Evolutionary conservation across 2,113 vertebrate species (phyloP), one percentile per base, ranked within the genome.

Genomic region (Sander lucioperca): DNA sequence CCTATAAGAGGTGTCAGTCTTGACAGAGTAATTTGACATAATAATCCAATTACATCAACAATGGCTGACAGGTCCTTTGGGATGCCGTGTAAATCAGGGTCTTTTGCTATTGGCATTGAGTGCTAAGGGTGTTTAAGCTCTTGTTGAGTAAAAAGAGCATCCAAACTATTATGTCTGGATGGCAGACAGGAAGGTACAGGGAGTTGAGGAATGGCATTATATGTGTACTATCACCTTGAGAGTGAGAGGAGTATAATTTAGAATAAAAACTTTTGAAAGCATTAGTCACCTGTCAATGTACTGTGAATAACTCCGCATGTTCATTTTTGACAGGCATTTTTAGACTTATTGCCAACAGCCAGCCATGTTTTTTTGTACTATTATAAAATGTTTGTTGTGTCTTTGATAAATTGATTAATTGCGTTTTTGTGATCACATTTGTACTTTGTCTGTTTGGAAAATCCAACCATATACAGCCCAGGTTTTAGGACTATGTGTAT

Each of bases 11-110:
- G 14, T 82, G 61, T 73, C 78, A 53, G 45, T 15, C 6, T 57
- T 65, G 62, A 67, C 73, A 57, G 39, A 65, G 47, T 71, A 27
- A 82, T 80, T 74, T 19, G 61, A 50, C 16, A 71, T 45, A 69
- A 53, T 74, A 68, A 15, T 79, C 62, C 45, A 61, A 58, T 66
- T 80, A 56, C 36, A 71, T 45, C 66, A 67, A 27, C 4, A 21
- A 67, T 33, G 50, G 50, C 21, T 74, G 68, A 70, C 39, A 80
- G 45, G 48, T 76, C 57, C 27, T 51, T 18, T 10, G 30, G 48
- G 50, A 61, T 33, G 56, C 51, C 5, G 0, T 53, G 43, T 53
- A 65, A 57, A 54, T 54, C 51, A 14, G 19, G 30, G 63, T 43
- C 53, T 75, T 63, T 69, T 62, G 8, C 50, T 59, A 47, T 25